Evolutionary conservation across 2,888 invertebrate genomes (phyloP).

Genomic region (Listrodromus nycthemerus): DNA sequence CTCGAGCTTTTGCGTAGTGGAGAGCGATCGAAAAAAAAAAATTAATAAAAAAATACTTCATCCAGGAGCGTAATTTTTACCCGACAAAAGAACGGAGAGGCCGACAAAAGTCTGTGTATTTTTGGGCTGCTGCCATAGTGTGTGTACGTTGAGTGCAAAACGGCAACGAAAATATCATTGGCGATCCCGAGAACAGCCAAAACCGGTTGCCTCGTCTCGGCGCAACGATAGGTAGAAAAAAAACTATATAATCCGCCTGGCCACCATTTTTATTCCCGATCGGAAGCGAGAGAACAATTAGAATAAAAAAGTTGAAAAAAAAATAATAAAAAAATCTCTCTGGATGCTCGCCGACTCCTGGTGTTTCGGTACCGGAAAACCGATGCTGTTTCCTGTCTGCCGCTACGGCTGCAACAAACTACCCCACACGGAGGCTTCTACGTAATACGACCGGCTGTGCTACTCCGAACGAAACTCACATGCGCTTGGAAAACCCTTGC

Average conservation of each 20-base stretch:
- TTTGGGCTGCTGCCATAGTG: not conserved
- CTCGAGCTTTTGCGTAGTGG: too few species aligned
- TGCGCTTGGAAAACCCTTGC: conserved; percentile 46
- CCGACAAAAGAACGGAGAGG: not conserved
- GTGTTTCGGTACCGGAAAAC: conserved; percentile 24
- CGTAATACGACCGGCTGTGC: conserved; percentile 5
- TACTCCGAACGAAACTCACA: conserved; percentile 23
- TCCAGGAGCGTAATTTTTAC: too few species aligned
- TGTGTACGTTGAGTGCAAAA: conserved; percentile 1
- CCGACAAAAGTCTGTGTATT: not conserved
- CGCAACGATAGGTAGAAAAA: too few species aligned
- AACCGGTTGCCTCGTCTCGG: not conserved
- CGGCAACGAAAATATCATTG: not conserved
- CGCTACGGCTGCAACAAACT: conserved; percentile 27
- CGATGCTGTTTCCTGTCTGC: conserved; percentile 24
- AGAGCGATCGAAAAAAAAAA: too few species aligned
- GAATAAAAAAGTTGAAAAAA: conserved; percentile 22
- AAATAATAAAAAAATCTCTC: conserved; percentile 44
- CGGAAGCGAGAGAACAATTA: conserved; percentile 38
- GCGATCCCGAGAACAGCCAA: not conserved
- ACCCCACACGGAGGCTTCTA: conserved; percentile 23
- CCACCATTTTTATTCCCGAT: not conserved
- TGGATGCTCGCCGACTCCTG: conserved; percentile 24
- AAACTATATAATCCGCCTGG: too few species aligned
- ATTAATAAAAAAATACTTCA: too few species aligned